A percentile compares a stretch with the other conserved stretches of the same genome.
Conservation (phyloP, 1,140 invertebrate species). For the Meteorus sp. region DNA sequence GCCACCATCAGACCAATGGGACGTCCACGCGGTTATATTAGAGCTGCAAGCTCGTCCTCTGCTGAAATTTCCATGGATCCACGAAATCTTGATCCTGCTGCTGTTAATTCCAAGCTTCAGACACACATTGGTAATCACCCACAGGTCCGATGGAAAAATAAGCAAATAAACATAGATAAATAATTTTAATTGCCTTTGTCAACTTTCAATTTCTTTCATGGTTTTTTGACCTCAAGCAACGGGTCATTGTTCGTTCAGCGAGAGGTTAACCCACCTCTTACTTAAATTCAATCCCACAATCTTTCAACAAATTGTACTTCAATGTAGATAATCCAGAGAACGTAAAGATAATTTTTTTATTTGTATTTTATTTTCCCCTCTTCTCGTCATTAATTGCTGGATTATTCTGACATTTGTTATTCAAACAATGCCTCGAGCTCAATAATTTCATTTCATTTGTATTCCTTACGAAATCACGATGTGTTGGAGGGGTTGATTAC, state of each 20-base stretch:
- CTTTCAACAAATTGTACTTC: not conserved
- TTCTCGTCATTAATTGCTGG: too few relatives aligned
- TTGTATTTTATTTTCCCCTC: too few relatives aligned
- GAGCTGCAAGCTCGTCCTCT: constrained; percentile 30
- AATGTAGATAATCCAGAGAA: too few relatives aligned
- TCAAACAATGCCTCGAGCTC: too few relatives aligned
- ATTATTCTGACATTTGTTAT: too few relatives aligned
- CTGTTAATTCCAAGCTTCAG: not conserved
- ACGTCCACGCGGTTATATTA: constrained; percentile 25
- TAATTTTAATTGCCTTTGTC: not conserved
- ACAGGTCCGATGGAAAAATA: too few relatives aligned
- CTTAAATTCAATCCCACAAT: not conserved
- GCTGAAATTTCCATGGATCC: constrained; percentile 53
- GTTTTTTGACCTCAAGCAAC: constrained; percentile 25
- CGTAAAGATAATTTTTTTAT: too few relatives aligned
- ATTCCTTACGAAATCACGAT: too few relatives aligned
- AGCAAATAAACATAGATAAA: not conserved
- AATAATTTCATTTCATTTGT: too few relatives aligned
- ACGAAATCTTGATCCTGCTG: constrained; percentile 38
- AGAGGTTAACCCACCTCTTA: not conserved
- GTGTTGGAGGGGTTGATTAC: too few relatives aligned
- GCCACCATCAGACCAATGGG: constrained; percentile 32
- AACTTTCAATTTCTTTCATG: not conserved
- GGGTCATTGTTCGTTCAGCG: constrained; percentile 32
- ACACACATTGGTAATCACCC: constrained; percentile 27